These are phyloP conservation scores for Nyctalus aviator DNA, from an alignment of 2,797 vertebrate genomes.

Conservation along the genomic window DNA sequence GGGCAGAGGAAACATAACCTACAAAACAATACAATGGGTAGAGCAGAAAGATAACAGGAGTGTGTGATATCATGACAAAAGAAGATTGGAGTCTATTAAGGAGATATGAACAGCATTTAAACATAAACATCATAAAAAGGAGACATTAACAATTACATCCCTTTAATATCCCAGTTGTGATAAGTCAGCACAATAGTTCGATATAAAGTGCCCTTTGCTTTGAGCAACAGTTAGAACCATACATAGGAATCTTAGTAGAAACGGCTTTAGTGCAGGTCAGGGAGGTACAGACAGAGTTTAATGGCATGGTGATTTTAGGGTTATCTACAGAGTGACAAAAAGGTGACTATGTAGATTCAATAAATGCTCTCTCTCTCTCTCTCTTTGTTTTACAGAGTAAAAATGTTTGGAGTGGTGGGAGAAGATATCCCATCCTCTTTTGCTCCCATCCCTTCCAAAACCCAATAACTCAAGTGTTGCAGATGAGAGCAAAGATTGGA, in stretches of 20 bases:
- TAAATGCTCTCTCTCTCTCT: neutral
- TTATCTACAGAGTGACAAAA: neutral
- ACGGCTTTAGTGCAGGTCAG: neutral
- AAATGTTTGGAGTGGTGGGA: neutral
- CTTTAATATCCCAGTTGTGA: neutral
- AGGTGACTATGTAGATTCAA: neutral
- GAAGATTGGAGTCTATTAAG: neutral
- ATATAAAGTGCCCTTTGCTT: neutral
- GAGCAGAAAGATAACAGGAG: neutral
- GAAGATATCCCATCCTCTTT: neutral
- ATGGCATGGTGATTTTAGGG: neutral
- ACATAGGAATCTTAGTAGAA: neutral
- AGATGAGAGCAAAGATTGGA: neutral
- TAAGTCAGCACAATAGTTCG: no score
- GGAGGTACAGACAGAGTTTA: neutral
- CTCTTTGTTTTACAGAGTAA: neutral
- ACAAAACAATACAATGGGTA: neutral
- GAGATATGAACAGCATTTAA: neutral
- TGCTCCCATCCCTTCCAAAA: neutral
- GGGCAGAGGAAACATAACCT: neutral
- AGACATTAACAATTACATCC: neutral
- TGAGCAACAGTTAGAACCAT: neutral
- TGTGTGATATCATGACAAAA: neutral
- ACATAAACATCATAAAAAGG: neutral
- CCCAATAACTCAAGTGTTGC: neutral